Conservation (phyloP, 2,888 invertebrate species). For the Hetaerina titia region DNA sequence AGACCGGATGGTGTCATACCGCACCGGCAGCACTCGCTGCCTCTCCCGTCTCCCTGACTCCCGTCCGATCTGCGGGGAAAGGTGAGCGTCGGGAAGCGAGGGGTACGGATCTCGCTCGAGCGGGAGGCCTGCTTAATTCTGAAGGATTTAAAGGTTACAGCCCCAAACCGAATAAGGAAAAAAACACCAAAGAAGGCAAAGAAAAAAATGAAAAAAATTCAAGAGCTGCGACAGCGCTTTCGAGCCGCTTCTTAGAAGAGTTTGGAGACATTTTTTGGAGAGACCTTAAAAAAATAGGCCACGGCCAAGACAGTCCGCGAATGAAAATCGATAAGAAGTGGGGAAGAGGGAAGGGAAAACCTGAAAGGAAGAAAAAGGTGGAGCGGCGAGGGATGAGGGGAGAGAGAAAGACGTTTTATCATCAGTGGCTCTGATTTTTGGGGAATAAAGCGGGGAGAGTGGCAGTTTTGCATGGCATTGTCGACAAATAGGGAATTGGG, state of each 20-base stretch:
- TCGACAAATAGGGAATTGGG: background rate
- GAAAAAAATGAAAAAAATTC: slow-evolving; percentile 17
- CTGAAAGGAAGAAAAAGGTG: background rate
- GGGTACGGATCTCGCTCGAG: background rate
- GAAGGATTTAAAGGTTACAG: slow-evolving; percentile 35
- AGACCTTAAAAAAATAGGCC: slow-evolving; percentile 67
- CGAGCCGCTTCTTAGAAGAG: slow-evolving; percentile 31
- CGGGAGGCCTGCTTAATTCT: background rate
- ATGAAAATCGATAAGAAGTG: slow-evolving; percentile 61
- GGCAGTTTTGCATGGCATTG: background rate
- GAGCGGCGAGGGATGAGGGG: background rate
- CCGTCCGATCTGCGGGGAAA: background rate
- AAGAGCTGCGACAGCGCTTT: slow-evolving; percentile 46
- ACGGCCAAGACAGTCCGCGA: slow-evolving; percentile 57
- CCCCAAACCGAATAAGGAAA: background rate
- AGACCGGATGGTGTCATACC: background rate
- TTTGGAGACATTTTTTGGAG: slow-evolving; percentile 66
- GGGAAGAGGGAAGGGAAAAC: background rate
- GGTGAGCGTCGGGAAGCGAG: background rate
- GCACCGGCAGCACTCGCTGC: background rate
- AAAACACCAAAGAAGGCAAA: background rate
- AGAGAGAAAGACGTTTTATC: background rate
- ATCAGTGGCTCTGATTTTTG: background rate
- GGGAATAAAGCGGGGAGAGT: background rate
- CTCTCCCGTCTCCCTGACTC: background rate